Conservation (phyloP, 2,888 invertebrate species). For the Gryllus longicercus region DNA sequence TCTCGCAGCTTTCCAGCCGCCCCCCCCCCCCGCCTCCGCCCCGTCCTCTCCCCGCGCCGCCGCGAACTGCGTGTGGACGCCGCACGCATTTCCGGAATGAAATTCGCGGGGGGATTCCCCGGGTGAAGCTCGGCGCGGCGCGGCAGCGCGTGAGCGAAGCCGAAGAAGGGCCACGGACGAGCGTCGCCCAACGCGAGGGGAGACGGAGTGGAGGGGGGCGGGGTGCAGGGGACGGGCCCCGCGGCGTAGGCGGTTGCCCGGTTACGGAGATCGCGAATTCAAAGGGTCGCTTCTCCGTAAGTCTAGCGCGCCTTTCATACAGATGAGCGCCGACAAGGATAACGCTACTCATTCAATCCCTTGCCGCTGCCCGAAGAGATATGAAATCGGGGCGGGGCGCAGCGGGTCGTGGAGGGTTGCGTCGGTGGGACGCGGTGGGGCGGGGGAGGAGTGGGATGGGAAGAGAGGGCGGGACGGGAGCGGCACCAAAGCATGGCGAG, state of each 20-base stretch:
- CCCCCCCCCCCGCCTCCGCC: background rate
- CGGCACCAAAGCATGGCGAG: too few species aligned
- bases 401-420: background rate
- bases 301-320: background rate
- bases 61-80: background rate
- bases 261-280: background rate
- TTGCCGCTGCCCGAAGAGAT: too few species aligned
- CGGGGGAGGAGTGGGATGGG: background rate
- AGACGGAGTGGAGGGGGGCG: background rate
- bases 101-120: background rate
- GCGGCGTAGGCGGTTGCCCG: background rate
- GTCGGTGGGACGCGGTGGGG: background rate
- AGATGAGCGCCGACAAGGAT: background rate
- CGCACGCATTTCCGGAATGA: constrained; percentile 10
- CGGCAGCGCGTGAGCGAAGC: background rate
- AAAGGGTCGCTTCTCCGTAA: background rate
- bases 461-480: background rate
- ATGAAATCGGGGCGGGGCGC: background rate
- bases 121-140: too few species aligned
- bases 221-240: background rate
- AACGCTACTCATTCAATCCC: background rate
- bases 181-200: background rate
- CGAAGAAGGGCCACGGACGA: background rate
- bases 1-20: background rate
- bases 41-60: background rate